Evolutionary conservation across 2,797 vertebrate genomes (phyloP), one percentile per base, ranked within the genome.

Genomic region (Botia kubotai): DNA sequence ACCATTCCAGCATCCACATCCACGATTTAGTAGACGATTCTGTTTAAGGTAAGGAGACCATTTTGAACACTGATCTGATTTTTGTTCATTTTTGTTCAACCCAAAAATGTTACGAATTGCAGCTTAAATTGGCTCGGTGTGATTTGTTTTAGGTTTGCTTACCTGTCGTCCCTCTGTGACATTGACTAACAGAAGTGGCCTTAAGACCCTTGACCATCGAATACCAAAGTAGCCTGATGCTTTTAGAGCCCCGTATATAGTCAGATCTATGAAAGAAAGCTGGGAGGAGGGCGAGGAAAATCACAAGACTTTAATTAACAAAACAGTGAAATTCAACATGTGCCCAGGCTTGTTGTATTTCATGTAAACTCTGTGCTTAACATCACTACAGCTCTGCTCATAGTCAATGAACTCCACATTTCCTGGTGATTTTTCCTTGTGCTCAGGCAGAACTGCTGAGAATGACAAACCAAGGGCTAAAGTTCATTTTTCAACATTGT

Each of bases 161-260:
- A 98, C 97, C 95, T 98, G 97, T 3, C 95, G 94, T 83, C 96
- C 96, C 89, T 98, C 97, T 0, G 97, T 95, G 65, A 98, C 92
- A 88, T 98, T 98, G 87, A 98, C 93, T 79, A 98, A 86, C 39
- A 98, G 96, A 65, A 97, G 93, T 0, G 97, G 96, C 1, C 97
- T 91, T 46, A 97, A 86, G 16, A 95, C 92, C 85, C 97, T 92
- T 0, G 97, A 97, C 95, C 96, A 98, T 26, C 96, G 93, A 52
- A 98, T 69, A 0, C 87, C 90, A 3, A 72, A 91, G 66, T 92
- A 85, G 0, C 87, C 77, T 0, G 92, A 84, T 1, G 93, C 85
- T 79, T 83, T 92, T 83, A 98, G 90, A 5, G 90, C 88, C 0
- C 93, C 95, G 0, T 93, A 96, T 79, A 96, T 87, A 73, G 94